A percentile compares a stretch with the other conserved stretches of the same genome.
Evolutionary conservation across 2,797 vertebrate genomes (phyloP).

Genomic region (Petrocephalus schoutedeni): DNA sequence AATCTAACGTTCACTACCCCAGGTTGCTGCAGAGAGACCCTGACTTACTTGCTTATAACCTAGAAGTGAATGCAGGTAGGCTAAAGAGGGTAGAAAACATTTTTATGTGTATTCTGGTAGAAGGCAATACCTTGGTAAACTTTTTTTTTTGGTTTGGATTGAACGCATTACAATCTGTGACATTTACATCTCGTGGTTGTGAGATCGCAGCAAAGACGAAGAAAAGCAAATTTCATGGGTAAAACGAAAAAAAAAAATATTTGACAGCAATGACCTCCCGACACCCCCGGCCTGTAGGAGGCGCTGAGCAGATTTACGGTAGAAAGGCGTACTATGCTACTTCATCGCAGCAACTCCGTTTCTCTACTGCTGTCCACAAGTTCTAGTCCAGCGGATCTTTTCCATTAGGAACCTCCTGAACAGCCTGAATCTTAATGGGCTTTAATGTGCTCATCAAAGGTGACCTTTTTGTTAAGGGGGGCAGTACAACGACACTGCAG

Average conservation of each 20-base stretch:
- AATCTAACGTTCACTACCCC: not conserved
- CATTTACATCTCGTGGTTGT: too few species aligned
- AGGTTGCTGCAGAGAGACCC: not conserved
- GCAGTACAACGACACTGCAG: constrained; percentile 26
- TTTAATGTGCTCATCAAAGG: constrained; percentile 34
- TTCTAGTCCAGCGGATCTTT: constrained; percentile 28
- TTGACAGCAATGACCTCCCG: not conserved
- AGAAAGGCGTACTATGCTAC: not conserved
- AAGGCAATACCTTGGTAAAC: not conserved
- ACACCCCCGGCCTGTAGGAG: not conserved
- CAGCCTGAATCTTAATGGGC: constrained; percentile 39
- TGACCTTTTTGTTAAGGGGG: constrained; percentile 40
- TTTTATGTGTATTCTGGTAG: not conserved
- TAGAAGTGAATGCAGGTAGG: not conserved
- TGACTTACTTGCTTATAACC: not conserved
- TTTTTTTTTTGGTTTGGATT: not conserved
- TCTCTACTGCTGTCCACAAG: constrained; percentile 8
- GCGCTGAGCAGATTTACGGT: not conserved
- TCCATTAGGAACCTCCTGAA: constrained; percentile 33
- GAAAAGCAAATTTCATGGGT: not conserved
- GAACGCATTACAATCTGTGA: not conserved
- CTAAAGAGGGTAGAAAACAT: not conserved
- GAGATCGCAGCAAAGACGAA: not conserved
- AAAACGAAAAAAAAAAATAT: not conserved
- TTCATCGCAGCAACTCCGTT: constrained; percentile 20